These are phyloP conservation scores for Cricetomys ansorgei DNA, from an alignment of 2,113 vertebrate species.

Conservation along the genomic window DNA sequence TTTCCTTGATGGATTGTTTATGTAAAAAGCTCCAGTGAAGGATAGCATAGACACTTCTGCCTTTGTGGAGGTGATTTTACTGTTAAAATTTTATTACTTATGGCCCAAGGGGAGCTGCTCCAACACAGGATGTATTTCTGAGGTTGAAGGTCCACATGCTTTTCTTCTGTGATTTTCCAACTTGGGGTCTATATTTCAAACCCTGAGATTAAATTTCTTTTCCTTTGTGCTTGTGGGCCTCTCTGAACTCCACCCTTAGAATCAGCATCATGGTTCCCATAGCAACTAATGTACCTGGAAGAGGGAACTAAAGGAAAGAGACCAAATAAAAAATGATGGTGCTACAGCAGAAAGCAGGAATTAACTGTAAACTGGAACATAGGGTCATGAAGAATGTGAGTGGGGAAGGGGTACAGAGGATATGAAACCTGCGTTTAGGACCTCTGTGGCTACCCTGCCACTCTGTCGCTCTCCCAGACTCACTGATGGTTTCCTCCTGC, in stretches of 20 bases:
- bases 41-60: slow-evolving; percentile 27
- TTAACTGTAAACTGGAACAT: slow-evolving; percentile 25
- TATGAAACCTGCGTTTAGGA: neutral
- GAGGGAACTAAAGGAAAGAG: slow-evolving; percentile 32
- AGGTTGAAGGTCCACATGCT: neutral
- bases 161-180: slow-evolving; percentile 43
- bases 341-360: slow-evolving; percentile 31
- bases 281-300: slow-evolving; percentile 66
- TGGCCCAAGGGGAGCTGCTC: neutral
- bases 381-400: neutral
- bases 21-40: slow-evolving; percentile 60
- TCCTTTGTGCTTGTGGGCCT: slow-evolving; percentile 40
- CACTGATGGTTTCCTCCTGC: neutral
- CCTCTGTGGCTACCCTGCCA: neutral
- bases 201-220: slow-evolving; percentile 22
- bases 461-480: neutral
- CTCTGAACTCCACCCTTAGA: slow-evolving; percentile 56
- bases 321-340: slow-evolving; percentile 61
- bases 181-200: slow-evolving; percentile 38
- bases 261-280: slow-evolving; percentile 71
- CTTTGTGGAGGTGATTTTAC: slow-evolving; percentile 48
- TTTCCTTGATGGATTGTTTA: slow-evolving; percentile 68
- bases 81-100: slow-evolving; percentile 62
- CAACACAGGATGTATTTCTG: slow-evolving; percentile 14
- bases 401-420: neutral